Evolutionary conservation across 2,888 invertebrate genomes (phyloP), one percentile per base, ranked within the genome.

Genomic region (Hyposoter dolosus): DNA sequence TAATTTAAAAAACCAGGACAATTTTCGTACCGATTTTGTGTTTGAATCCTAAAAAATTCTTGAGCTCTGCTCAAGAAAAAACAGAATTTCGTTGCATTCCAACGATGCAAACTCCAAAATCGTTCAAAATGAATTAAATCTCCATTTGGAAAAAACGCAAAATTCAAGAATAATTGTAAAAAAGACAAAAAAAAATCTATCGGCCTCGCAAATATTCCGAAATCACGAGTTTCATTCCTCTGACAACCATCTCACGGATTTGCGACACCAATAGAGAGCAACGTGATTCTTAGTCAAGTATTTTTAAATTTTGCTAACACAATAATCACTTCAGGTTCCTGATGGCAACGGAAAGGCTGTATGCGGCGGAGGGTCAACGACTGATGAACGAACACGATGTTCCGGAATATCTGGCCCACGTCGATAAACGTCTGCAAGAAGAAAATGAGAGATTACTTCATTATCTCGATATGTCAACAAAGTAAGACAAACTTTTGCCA

Each of bases 381-480:
- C 95, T 99, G 91, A 98, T 99, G 97, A 97, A 98, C 90, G 98
- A 99, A 93, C 95, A 98, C 89, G 98, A 98, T 92, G 98, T 99
- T 89, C 98, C 99, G 45, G 97, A 98, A 93, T 99, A 99, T 95
- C 95, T 99, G 89, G 96, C 97, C 47, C 99, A 99, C 93, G 99
- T 99, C n/a, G 98, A 99, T 94, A 98, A 98, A 93, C 96, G 99
- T 63, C 95, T 99, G 65, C 96, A 96, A 43, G 99, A 99, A 94
- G 99, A 99, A 95, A 97, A 98, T 92, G 99, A 99, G 93, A 95
- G 99, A 86, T 95, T 99, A 68, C 95, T 99, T 78, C 98, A 99
- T 94, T 99, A 99, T 94, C 95, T 99, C 86, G 99, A 99, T 95
- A 97, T 97, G 77, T 97, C 97, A 89, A 99, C 99, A 82, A 98